A percentile compares a stretch with the other conserved stretches of the same genome.
These are phyloP conservation scores for Limnothrissa miodon DNA, from an alignment of 2,113 vertebrate species.

Conservation along the genomic window DNA sequence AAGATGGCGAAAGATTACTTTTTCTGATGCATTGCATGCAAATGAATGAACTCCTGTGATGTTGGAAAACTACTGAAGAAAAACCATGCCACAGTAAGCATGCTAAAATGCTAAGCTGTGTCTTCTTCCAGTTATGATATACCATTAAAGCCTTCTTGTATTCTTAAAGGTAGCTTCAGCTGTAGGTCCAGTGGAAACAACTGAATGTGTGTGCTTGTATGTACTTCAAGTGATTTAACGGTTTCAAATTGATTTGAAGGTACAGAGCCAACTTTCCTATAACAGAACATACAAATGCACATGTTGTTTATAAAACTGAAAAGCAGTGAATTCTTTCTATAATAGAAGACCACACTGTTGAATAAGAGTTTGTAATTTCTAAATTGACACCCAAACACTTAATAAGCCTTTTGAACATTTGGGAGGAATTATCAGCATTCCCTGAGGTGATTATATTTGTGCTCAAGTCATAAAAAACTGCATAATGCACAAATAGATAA, in stretches of 20 bases:
- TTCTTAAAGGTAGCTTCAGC: background rate
- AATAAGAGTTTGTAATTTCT: background rate
- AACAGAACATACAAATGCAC: too few species aligned
- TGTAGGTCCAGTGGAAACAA: too few species aligned
- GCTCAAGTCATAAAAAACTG: background rate
- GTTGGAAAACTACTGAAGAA: too few species aligned
- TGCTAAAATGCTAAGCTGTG: background rate
- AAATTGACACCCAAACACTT: background rate
- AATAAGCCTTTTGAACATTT: background rate
- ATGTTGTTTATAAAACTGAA: background rate
- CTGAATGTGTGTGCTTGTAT: too few species aligned
- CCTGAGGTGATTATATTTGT: background rate
- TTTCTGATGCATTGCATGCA: background rate
- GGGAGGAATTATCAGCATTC: background rate
- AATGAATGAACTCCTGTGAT: too few species aligned
- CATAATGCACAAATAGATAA: constrained; percentile 25
- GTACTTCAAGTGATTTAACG: too few species aligned
- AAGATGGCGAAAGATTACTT: background rate
- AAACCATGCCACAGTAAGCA: too few species aligned
- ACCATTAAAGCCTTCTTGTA: background rate
- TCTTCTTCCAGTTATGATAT: background rate
- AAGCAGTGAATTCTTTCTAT: background rate
- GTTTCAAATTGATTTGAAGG: too few species aligned
- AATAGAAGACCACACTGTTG: background rate
- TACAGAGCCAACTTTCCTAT: too few species aligned